Base-by-base conservation (phyloP, 2,888 invertebrate species). In the Cyclophora punctaria region DNA sequence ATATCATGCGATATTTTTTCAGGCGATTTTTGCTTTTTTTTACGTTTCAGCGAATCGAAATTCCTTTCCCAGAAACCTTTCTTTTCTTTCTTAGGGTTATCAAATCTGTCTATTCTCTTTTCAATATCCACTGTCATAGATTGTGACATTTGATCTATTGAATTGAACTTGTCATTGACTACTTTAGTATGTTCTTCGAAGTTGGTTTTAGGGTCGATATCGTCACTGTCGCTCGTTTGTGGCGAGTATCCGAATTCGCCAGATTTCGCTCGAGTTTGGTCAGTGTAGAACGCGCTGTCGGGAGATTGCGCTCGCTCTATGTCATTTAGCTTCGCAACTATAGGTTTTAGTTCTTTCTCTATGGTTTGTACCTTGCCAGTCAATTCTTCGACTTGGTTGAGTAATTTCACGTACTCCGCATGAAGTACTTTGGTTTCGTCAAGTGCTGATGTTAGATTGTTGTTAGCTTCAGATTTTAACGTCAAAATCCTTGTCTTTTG, bases 381-480 rank as follows among this genome's bases (percentile, higher is more conserved):
- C 53, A 92, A 82, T 75, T 92, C 92, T 80, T 94, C 93, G 7
- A 96, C 91, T 69, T 75, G 67, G 52, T 86, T 88, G 0, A 89
- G 57, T 41, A 84, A 50, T 60, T 79, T 80, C 0, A 87, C 85
- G 49, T 88, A 89, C 52, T 93, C 92, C n/a, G 92, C 90, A 69
- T 94, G 93, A 3, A 95, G 78, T 43, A 90, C 85, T 75, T 92
- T 93, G 3, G 92, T 93, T 72, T 94, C 94, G 64, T 91, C 91
- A 46, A 91, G 88, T 0, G 94, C 94, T 35, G 93, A 92, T 45
- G 90, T 91, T 47, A 92, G 80, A 56, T 92, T 91, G 64, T 91
- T 91, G 48, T 89, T 88, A 4, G 91, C 91, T 75, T 94, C 93
- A 3, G 90, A 90, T 66, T 93, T 92, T 4, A 94, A 79, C 40